Conservation (phyloP, 2,888 invertebrate genomes). For the Neria commutata region DNA sequence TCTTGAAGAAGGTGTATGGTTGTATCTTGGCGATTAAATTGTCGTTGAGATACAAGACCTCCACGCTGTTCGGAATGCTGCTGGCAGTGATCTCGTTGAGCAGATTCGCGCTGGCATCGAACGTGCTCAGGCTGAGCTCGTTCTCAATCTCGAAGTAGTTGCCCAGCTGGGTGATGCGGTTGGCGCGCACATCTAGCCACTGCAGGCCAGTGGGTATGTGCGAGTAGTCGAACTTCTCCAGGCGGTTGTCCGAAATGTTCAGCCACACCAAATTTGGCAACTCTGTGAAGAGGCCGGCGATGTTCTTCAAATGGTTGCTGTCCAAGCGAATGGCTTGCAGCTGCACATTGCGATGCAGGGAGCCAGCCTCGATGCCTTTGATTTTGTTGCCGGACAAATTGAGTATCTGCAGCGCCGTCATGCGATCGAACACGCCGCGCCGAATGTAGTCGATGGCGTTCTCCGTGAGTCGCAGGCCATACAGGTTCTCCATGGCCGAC, state of each 20-base stretch:
- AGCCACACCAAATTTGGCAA: constrained; percentile 85
- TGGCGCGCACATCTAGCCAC: constrained; percentile 89
- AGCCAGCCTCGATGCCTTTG: constrained; percentile 76
- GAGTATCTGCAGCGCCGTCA: constrained; percentile 81
- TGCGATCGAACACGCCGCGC: constrained; percentile 77
- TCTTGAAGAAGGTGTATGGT: constrained; percentile 88
- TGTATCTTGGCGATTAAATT: constrained; percentile 86
- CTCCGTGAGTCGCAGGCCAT: constrained; percentile 85
- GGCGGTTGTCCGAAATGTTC: constrained; percentile 88
- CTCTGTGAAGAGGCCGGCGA: constrained; percentile 82
- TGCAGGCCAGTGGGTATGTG: constrained; percentile 82
- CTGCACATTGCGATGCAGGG: constrained; percentile 78
- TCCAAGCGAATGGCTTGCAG: constrained; percentile 88
- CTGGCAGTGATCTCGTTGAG: constrained; percentile 77
- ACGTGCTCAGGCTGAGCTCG: constrained; percentile 77
- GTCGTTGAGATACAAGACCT: constrained; percentile 85
- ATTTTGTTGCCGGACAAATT: constrained; percentile 88
- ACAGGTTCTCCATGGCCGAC: constrained; percentile 82
- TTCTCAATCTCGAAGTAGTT: constrained; percentile 76
- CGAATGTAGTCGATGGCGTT: constrained; percentile 84
- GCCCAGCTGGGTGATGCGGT: constrained; percentile 80
- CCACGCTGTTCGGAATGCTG: constrained; percentile 83
- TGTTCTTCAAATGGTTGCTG: constrained; percentile 81
- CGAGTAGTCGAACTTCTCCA: constrained; percentile 88
- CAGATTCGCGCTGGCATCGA: constrained; percentile 88